These are phyloP conservation scores for Phenganax subtilis DNA, from an alignment of 92 coral and sea anemone genomes.

Conservation along the genomic window DNA sequence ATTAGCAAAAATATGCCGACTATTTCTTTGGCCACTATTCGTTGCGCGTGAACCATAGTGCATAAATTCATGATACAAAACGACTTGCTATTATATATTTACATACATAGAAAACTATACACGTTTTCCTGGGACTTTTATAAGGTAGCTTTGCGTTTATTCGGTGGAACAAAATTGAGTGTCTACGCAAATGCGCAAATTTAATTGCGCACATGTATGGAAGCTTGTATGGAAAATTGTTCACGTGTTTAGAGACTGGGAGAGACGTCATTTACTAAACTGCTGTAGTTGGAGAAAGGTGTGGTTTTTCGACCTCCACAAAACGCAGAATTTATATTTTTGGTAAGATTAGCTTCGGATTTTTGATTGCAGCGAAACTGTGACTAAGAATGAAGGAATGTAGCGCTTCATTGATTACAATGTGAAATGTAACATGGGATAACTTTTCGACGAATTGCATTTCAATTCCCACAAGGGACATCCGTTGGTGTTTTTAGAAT, in stretches of 20 bases:
- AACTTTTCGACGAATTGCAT: not conserved
- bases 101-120: no score
- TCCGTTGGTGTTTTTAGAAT: not conserved
- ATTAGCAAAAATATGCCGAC: no score
- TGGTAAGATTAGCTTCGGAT: not conserved
- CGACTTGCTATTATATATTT: no score
- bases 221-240: not conserved
- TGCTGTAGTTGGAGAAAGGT: not conserved
- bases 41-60: no score
- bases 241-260: not conserved
- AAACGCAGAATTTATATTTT: not conserved
- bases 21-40: no score
- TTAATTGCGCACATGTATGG: not conserved
- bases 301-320: not conserved
- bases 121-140: no score
- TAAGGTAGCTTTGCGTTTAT: not conserved
- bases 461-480: not conserved
- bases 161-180: not conserved
- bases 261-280: not conserved
- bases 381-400: not conserved
- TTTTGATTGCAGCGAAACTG: no score
- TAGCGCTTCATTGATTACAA: not conserved
- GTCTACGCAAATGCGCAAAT: conserved; percentile 14
- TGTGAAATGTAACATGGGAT: conserved; percentile 4
- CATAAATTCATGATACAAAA: no score